Evolutionary conservation across 2,797 vertebrate genomes (phyloP).

Genomic region (Pseudopleuronectes americanus): DNA sequence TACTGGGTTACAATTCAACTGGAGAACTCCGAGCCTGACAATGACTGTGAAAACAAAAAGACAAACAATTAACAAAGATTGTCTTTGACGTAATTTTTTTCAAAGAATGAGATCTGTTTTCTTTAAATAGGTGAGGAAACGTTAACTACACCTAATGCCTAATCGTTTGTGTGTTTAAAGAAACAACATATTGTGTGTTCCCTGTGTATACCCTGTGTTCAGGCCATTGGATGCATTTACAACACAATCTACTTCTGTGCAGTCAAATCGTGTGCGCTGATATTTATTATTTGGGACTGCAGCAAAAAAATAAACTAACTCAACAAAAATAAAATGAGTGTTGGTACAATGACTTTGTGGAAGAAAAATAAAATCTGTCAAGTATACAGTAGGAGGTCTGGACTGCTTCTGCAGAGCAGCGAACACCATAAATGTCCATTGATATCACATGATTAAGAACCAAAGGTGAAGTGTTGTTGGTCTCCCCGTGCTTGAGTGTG

Average conservation of each 20-base stretch:
- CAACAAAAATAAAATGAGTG: constrained; percentile 37
- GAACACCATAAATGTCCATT: constrained; percentile 66
- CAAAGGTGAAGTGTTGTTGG: constrained; percentile 60
- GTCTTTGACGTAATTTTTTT: constrained; percentile 60
- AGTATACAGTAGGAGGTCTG: constrained; percentile 76
- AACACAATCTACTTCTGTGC: constrained; percentile 57
- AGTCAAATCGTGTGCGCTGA: constrained; percentile 41
- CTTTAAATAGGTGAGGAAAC: constrained; percentile 35
- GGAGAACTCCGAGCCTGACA: constrained; percentile 50
- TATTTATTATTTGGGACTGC: constrained; percentile 59
- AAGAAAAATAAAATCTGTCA: constrained; percentile 58
- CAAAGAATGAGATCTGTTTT: constrained; percentile 27
- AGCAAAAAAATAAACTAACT: constrained; percentile 47
- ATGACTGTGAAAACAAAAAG: constrained; percentile 64
- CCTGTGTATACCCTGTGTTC: constrained; percentile 16
- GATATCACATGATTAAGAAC: constrained; percentile 61
- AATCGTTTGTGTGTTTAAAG: constrained; percentile 39
- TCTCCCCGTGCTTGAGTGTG: constrained; percentile 38
- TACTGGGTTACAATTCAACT: constrained; percentile 42
- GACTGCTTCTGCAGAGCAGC: constrained; percentile 67
- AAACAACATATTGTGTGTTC: constrained; percentile 44
- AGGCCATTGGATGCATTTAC: constrained; percentile 41
- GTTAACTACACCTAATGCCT: constrained; percentile 51
- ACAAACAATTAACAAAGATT: constrained; percentile 74
- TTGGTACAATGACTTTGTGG: constrained; percentile 60